A percentile compares a stretch with the other conserved stretches of the same genome.
Conservation (phyloP, 2,797 vertebrate species). For the Parauchenoglanis ngamensis region DNA sequence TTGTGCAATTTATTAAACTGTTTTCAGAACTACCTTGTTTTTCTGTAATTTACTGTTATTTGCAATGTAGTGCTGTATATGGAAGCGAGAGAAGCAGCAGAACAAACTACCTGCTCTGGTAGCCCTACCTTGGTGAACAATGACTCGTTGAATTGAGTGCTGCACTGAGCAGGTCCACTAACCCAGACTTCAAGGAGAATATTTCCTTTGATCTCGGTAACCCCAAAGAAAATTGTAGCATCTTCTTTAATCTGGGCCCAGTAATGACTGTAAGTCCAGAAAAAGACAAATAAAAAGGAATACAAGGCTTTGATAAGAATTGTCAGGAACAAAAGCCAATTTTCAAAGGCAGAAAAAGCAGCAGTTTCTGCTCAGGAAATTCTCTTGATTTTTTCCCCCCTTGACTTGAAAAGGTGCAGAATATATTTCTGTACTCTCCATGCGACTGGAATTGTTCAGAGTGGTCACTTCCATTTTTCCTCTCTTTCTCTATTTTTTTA, state of each 20-base stretch:
- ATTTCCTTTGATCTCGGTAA: constrained; percentile 84
- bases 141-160: constrained; percentile 73
- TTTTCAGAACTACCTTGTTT: constrained; percentile 17
- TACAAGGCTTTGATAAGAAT: constrained; percentile 89
- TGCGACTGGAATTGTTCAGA: constrained; percentile 79
- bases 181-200: constrained; percentile 86
- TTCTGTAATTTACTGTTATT: constrained; percentile 46
- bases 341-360: constrained; percentile 86
- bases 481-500: neutral
- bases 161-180: constrained; percentile 74
- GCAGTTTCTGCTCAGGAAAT: constrained; percentile 81
- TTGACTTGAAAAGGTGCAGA: constrained; percentile 83
- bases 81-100: constrained; percentile 51
- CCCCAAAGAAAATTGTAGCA: constrained; percentile 84
- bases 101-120: constrained; percentile 65
- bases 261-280: constrained; percentile 89
- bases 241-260: constrained; percentile 86
- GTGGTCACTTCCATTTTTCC: constrained; percentile 73
- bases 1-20: constrained; percentile 33
- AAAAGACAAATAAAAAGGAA: constrained; percentile 91
- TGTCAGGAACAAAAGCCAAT: constrained; percentile 86
- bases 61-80: constrained; percentile 36
- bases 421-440: constrained; percentile 80
- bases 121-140: constrained; percentile 72
- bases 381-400: constrained; percentile 64